These are phyloP conservation scores for Drosophila nigricruria DNA, from an alignment of 2,888 invertebrate species.

Conservation along the genomic window DNA sequence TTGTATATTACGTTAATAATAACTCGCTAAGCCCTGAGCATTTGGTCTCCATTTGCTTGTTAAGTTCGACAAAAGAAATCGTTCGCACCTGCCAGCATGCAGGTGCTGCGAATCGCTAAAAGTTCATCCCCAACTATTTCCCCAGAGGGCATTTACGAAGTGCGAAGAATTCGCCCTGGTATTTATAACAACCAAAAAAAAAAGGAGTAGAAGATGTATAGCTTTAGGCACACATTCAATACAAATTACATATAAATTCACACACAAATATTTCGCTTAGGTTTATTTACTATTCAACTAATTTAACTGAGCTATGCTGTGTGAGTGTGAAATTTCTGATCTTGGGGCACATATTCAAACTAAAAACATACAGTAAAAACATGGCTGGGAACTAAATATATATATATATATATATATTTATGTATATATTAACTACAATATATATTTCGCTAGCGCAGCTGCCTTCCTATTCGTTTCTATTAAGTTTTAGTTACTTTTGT, in stretches of 20 bases:
- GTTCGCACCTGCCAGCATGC: conserved; percentile 28
- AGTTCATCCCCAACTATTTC: conserved; percentile 66
- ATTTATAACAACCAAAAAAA: conserved; percentile 51
- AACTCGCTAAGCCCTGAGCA: conserved; percentile 82
- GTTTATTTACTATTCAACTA: conserved; percentile 36
- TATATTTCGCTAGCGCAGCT: conserved; percentile 42
- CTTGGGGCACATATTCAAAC: conserved; percentile 11
- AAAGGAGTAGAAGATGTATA: conserved; percentile 33
- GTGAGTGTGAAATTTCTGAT: conserved; percentile 1
- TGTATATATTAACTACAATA: conserved; percentile 24
- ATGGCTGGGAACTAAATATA: conserved; percentile 35
- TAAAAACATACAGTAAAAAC: conserved; percentile 7
- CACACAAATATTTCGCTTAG: conserved; percentile 34
- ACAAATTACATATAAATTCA: conserved; percentile 68
- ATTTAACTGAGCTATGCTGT: conserved; percentile 47
- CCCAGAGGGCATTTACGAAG: conserved; percentile 44
- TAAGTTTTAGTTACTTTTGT: conserved; percentile 49
- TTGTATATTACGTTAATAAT: conserved; percentile 61
- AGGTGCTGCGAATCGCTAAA: conserved; percentile 47
- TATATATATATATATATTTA: conserved; percentile 19
- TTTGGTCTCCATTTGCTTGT: conserved; percentile 81
- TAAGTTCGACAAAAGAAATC: conserved; percentile 78
- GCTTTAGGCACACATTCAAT: conserved; percentile 83
- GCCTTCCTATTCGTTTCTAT: conserved; percentile 51
- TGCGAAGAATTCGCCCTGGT: conserved; percentile 34